phyloP scores from a whole-genome alignment of 2,888 invertebrate species.

The Tetragonula carbonaria region DNA sequence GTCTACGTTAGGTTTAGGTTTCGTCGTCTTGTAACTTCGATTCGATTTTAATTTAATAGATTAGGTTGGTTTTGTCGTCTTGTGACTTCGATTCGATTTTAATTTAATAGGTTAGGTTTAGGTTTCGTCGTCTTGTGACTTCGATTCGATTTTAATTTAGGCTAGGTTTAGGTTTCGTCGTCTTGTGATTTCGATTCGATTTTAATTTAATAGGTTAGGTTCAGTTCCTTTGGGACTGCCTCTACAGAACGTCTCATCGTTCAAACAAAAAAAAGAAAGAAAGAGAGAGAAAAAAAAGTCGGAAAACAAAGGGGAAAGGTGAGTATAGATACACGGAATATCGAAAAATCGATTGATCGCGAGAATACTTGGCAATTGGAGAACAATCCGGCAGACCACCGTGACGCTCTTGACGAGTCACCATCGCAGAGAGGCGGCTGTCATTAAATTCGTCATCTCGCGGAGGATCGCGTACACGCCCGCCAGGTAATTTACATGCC shows the following conservation, averaged over 20 bases:
- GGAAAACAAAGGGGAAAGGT: conserved; percentile 12
- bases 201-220: too few relatives aligned
- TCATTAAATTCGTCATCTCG: conserved; percentile 25
- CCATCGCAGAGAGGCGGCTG: not conserved
- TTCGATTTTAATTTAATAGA: too few relatives aligned
- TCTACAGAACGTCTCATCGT: not conserved
- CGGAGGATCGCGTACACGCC: not conserved
- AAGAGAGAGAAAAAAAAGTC: not conserved
- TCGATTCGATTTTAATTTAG: too few relatives aligned
- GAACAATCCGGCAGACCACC: not conserved
- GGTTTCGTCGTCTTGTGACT: too few relatives aligned
- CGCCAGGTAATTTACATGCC: conserved; percentile 30
- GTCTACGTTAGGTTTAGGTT: too few relatives aligned
- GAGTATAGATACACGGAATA: not conserved
- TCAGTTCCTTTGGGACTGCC: not conserved
- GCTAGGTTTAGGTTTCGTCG: too few relatives aligned
- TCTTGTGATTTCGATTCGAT: too few relatives aligned
- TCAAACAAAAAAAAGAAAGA: not conserved
- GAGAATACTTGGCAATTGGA: not conserved
- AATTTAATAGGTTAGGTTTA: too few relatives aligned
- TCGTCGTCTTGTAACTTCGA: too few relatives aligned
- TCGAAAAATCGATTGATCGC: not conserved
- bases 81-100: too few relatives aligned
- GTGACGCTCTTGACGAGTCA: not conserved
- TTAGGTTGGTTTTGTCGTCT: too few relatives aligned